Evolutionary conservation across 2,797 vertebrate genomes (phyloP).

Genomic region (Antrozous pallidus): DNA sequence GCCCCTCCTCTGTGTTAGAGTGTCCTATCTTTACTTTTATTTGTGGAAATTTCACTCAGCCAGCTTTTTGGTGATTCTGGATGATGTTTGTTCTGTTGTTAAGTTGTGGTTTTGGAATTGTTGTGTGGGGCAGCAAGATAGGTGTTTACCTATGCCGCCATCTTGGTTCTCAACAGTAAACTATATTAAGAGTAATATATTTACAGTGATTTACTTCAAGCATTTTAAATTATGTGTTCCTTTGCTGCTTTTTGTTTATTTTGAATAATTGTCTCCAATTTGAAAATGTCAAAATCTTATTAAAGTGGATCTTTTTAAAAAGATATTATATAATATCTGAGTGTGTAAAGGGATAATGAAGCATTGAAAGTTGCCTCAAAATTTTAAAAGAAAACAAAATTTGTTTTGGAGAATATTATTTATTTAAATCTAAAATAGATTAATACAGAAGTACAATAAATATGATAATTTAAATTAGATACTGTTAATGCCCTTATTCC

Average conservation of each 20-base stretch:
- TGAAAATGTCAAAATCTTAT: background rate
- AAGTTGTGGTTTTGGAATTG: no score
- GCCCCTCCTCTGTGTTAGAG: no score
- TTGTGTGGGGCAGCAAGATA: no score
- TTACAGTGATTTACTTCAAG: background rate
- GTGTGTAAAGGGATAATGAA: background rate
- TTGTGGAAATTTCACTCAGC: no score
- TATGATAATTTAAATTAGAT: background rate
- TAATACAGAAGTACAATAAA: background rate
- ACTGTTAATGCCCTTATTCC: background rate
- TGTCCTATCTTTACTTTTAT: no score
- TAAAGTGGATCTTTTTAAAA: background rate
- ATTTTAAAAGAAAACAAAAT: background rate
- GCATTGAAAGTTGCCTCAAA: background rate
- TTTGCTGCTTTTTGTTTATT: background rate
- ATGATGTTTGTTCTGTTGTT: no score
- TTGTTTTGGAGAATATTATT: background rate
- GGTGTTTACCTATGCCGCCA: no score
- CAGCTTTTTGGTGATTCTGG: no score
- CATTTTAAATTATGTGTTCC: background rate
- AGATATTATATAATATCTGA: background rate
- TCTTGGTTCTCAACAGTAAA: background rate
- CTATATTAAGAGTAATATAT: background rate
- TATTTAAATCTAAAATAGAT: background rate
- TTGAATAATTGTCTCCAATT: background rate